Percentiles rank a stretch among this genome's conserved stretches.
These are phyloP conservation scores for Ichneumoninae sp. DNA, from an alignment of 2,888 invertebrate species.

Conservation along the genomic window DNA sequence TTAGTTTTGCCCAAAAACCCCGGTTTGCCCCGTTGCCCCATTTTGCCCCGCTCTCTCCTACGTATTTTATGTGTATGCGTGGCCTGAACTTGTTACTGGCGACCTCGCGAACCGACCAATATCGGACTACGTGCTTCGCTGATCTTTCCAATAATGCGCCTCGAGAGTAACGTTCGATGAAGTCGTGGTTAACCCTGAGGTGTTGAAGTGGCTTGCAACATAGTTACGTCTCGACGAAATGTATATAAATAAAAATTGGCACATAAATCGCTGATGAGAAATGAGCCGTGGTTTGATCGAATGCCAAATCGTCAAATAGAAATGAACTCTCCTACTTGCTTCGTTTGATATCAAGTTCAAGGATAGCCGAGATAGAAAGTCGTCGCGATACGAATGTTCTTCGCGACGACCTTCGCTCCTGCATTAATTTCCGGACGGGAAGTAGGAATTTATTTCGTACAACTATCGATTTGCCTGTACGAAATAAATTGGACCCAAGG, in stretches of 20 bases:
- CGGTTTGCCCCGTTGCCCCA: no score
- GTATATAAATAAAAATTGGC: conserved; percentile 63
- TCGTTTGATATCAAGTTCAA: conserved; percentile 63
- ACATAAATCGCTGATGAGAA: conserved; percentile 51
- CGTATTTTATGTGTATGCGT: conserved; percentile 17
- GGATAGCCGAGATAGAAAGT: conserved; percentile 28
- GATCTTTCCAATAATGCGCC: conserved; percentile 33
- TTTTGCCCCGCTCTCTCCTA: background rate
- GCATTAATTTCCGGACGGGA: background rate
- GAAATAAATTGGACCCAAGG: conserved; percentile 3
- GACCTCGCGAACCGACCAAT: conserved; percentile 49
- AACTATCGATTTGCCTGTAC: background rate
- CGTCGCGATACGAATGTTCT: background rate
- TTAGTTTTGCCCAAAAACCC: no score
- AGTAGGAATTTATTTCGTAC: conserved; percentile 13
- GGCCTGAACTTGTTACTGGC: conserved; percentile 32
- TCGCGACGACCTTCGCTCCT: background rate
- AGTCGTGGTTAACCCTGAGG: background rate
- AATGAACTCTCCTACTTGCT: conserved; percentile 49
- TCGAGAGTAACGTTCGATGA: background rate
- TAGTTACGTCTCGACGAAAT: conserved; percentile 5
- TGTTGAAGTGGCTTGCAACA: background rate
- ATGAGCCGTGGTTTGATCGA: conserved; percentile 40
- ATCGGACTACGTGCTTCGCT: conserved; percentile 33
- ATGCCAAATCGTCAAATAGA: conserved; percentile 68